Conservation (phyloP, 1,140 invertebrate species). For the Vanessa atalanta region DNA sequence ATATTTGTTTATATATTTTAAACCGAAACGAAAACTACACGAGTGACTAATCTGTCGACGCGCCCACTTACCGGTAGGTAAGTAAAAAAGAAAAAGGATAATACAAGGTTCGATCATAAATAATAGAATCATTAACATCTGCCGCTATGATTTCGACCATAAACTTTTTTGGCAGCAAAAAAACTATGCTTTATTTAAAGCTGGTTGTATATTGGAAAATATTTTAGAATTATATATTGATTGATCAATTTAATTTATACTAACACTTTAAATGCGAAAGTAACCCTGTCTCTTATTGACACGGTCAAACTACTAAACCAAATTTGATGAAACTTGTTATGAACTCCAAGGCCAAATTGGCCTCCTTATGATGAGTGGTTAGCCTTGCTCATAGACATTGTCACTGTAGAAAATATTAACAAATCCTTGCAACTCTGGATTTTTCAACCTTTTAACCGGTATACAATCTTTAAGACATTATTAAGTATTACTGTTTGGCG, state of each 20-base stretch:
- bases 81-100: slow-evolving; percentile 53
- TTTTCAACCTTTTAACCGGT: no score
- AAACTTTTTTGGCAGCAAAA: slow-evolving; percentile 61
- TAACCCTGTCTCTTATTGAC: no score
- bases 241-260: neutral
- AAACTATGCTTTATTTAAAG: slow-evolving; percentile 35
- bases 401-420: no score
- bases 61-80: slow-evolving; percentile 51
- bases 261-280: no score
- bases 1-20: slow-evolving; percentile 44
- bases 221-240: neutral
- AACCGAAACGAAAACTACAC: slow-evolving; percentile 53
- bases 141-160: slow-evolving; percentile 72
- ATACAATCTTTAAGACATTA: no score
- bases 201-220: neutral
- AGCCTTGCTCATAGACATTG: no score
- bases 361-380: no score
- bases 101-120: slow-evolving; percentile 69
- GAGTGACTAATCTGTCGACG: slow-evolving; percentile 56
- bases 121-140: slow-evolving; percentile 79
- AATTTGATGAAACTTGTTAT: no score
- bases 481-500: no score
- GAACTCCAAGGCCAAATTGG: no score
- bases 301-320: no score
- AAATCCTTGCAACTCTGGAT: no score